These are phyloP conservation scores for Pipistrellus pipistrellus DNA, from an alignment of 2,797 vertebrate species.

Conservation along the genomic window DNA sequence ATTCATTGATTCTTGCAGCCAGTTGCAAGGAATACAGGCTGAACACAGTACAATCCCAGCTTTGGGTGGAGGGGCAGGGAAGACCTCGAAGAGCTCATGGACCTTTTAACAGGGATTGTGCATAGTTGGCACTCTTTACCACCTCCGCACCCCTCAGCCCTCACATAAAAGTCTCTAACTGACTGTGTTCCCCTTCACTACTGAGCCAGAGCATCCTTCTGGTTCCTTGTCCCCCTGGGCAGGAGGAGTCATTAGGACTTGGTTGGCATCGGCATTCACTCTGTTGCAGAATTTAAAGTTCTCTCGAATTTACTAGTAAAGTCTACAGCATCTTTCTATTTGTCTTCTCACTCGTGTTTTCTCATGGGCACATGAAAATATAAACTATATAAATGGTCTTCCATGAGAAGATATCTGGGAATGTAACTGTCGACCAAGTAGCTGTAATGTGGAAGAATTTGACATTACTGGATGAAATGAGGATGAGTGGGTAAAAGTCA, in stretches of 20 bases:
- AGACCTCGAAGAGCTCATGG: not conserved
- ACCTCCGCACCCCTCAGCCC: accelerated
- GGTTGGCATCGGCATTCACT: not conserved
- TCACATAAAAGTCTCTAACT: not conserved
- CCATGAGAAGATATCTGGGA: not conserved
- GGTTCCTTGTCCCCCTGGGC: too few relatives aligned
- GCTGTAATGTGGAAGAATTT: not conserved
- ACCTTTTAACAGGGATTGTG: not conserved
- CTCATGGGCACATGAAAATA: not conserved
- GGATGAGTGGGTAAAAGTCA: not conserved
- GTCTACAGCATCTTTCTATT: not conserved
- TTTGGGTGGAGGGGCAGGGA: not conserved
- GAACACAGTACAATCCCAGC: not conserved
- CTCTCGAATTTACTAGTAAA: not conserved
- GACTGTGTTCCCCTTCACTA: not conserved
- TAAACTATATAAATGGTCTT: not conserved
- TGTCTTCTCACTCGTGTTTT: not conserved
- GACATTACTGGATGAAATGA: not conserved
- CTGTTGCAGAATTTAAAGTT: not conserved
- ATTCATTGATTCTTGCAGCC: not conserved
- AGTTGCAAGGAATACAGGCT: not conserved
- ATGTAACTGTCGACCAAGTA: not conserved
- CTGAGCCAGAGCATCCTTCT: not conserved
- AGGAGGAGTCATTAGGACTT: not conserved
- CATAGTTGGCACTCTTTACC: not conserved